These are phyloP conservation scores for Phrynocephalus versicolor DNA, from an alignment of 2,113 vertebrate genomes.

Conservation along the genomic window DNA sequence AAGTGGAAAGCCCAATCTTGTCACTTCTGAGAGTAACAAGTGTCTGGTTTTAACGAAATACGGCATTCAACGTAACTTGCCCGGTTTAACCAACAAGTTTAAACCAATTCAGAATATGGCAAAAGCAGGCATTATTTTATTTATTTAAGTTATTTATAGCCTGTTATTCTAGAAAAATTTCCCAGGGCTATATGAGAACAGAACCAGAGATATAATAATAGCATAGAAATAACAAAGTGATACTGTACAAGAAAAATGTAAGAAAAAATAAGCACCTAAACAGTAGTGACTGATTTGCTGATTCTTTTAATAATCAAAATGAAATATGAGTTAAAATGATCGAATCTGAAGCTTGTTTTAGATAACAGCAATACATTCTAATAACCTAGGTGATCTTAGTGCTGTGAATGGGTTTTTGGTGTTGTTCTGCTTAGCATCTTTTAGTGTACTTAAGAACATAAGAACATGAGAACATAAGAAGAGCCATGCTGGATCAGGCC, in stretches of 20 bases:
- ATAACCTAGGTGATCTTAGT: background rate
- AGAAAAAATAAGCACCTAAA: background rate
- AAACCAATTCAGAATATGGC: background rate
- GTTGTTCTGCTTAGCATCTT: too few relatives aligned
- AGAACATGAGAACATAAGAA: too few relatives aligned
- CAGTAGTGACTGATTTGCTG: background rate
- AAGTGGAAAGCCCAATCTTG: background rate
- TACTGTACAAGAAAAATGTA: background rate
- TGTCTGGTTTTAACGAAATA: background rate
- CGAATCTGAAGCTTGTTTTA: background rate
- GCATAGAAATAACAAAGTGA: background rate
- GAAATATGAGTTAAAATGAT: background rate
- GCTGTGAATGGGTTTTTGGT: too few relatives aligned
- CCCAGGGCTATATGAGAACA: background rate
- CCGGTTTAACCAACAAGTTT: background rate
- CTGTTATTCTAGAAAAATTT: background rate
- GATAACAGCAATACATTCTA: background rate
- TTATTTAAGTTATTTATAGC: constrained; percentile 1
- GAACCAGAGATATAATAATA: background rate
- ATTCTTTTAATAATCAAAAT: background rate
- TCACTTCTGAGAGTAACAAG: background rate
- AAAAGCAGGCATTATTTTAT: background rate
- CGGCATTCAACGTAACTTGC: background rate
- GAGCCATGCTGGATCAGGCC: too few relatives aligned
- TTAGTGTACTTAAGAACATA: too few relatives aligned